phyloP scores from a whole-genome alignment of 1,140 invertebrate species.

The Nasonia vitripennis region DNA sequence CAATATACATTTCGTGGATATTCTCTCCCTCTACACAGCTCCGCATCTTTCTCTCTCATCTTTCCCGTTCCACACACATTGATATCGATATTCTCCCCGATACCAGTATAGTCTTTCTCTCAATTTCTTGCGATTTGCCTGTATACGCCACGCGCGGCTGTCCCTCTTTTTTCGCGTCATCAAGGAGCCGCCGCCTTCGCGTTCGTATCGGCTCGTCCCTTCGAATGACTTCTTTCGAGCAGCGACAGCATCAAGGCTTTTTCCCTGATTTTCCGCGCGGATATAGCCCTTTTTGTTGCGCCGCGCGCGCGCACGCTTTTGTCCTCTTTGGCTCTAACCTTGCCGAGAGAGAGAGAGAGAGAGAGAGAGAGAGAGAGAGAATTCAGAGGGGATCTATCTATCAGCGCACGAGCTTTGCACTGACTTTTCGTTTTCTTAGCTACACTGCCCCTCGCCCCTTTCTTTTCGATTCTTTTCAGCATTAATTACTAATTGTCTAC shows the following conservation, averaged over 20 bases:
- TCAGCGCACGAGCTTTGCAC: background rate
- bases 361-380: background rate
- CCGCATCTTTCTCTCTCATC: background rate
- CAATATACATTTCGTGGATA: background rate
- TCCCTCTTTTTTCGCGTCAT: slow-evolving; percentile 26
- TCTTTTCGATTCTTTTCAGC: slow-evolving; percentile 18
- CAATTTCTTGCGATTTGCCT: slow-evolving; percentile 41
- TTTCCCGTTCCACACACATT: background rate
- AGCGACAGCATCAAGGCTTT: slow-evolving; percentile 4
- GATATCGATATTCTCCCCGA: background rate
- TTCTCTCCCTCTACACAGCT: background rate
- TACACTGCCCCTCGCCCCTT: slow-evolving; percentile 31
- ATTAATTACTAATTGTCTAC: slow-evolving; percentile 43
- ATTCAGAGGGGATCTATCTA: slow-evolving; percentile 10
- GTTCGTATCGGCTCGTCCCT: slow-evolving; percentile 24
- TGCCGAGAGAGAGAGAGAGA: too few relatives aligned
- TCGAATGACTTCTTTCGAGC: slow-evolving; percentile 1
- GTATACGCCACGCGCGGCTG: slow-evolving; percentile 4
- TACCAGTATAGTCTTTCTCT: slow-evolving; percentile 57
- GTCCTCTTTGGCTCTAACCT: background rate
- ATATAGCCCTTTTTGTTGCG: slow-evolving; percentile 31
- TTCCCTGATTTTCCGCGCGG: slow-evolving; percentile 45
- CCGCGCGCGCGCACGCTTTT: background rate
- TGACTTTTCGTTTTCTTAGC: slow-evolving; percentile 37
- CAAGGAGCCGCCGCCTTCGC: background rate